Evolutionary conservation across 2,797 vertebrate species (phyloP).

Genomic region (Microctenopoma steveboyesi): DNA sequence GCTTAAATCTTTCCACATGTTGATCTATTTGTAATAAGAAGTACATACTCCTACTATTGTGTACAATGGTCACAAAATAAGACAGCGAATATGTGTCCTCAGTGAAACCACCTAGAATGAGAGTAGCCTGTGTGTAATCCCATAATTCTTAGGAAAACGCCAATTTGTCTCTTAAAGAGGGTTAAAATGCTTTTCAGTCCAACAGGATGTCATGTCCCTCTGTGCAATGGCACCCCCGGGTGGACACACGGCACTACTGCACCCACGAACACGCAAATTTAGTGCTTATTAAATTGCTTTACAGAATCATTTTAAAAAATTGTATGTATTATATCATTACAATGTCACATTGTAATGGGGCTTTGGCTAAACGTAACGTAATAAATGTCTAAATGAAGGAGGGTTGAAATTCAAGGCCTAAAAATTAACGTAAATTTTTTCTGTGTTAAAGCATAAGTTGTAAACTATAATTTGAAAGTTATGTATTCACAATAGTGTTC

Average conservation of each 20-base stretch:
- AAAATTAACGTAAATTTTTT: too few species aligned
- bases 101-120: background rate
- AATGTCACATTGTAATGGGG: background rate
- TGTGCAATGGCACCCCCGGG: conserved; percentile 44
- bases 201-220: background rate
- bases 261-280: background rate
- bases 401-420: too few species aligned
- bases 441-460: too few species aligned
- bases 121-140: background rate
- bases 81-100: background rate
- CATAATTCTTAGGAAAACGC: conserved; percentile 12
- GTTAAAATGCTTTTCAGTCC: conserved; percentile 8
- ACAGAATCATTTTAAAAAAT: background rate
- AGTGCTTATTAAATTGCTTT: conserved; percentile 4
- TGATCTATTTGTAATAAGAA: conserved; percentile 3
- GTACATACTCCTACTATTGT: background rate
- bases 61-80: background rate
- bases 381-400: too few species aligned
- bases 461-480: too few species aligned
- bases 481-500: background rate
- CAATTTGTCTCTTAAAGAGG: background rate
- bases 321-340: background rate
- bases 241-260: conserved; percentile 12
- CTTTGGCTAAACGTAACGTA: too few species aligned
- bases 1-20: conserved; percentile 20